Evolutionary conservation across 2,888 invertebrate genomes (phyloP).

Genomic region (Mimumesa dahlbomi): DNA sequence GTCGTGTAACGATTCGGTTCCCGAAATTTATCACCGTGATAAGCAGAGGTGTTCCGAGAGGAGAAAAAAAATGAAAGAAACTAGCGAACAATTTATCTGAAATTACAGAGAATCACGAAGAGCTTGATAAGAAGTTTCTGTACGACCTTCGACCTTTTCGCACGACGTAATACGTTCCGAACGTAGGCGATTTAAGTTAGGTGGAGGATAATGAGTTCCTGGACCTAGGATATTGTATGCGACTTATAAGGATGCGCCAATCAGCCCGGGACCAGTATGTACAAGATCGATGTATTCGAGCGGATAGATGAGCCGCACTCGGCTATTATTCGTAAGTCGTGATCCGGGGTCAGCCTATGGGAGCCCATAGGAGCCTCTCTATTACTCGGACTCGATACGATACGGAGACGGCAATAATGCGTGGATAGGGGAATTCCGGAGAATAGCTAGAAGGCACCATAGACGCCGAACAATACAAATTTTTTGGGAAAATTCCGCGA

Average conservation of each 20-base stretch:
- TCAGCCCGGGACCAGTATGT: constrained; percentile 38
- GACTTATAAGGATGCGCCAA: constrained; percentile 64
- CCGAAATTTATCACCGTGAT: no score
- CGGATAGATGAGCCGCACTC: constrained; percentile 52
- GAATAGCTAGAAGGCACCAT: no score
- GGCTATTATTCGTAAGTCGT: constrained; percentile 63
- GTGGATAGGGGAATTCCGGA: constrained; percentile 32
- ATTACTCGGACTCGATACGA: constrained; percentile 52
- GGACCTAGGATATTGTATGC: constrained; percentile 49
- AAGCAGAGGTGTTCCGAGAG: no score
- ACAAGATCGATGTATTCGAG: constrained; percentile 59
- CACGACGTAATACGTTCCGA: constrained; percentile 49
- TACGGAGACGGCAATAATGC: constrained; percentile 55
- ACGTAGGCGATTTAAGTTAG: constrained; percentile 57
- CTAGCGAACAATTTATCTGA: constrained; percentile 8
- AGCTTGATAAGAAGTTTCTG: constrained; percentile 44
- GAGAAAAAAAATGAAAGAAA: no score
- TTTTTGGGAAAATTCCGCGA: no score
- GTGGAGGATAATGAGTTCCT: constrained; percentile 58
- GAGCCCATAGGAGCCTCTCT: constrained; percentile 45
- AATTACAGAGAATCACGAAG: no score
- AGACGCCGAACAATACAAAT: no score
- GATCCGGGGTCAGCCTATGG: constrained; percentile 57
- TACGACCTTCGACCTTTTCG: constrained; percentile 50
- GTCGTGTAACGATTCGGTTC: no score